Evolutionary conservation across 2,113 vertebrate genomes (phyloP).

Genomic region (Pandion haliaetus): DNA sequence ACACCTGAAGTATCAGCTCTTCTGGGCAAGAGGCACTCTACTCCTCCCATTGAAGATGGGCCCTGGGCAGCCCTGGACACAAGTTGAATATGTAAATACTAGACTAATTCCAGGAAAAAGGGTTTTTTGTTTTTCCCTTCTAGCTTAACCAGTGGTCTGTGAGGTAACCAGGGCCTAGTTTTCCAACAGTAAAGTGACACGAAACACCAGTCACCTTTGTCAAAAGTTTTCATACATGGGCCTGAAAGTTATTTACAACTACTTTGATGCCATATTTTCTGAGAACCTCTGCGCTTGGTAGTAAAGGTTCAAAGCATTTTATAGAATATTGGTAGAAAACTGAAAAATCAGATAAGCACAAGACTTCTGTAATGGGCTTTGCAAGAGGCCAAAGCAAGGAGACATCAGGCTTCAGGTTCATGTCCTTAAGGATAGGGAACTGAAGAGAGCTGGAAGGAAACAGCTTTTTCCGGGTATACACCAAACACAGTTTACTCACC

Average conservation of each 20-base stretch:
- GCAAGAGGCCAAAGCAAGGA: not conserved
- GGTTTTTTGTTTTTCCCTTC: not conserved
- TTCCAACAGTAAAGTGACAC: not conserved
- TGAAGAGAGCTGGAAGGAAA: not conserved
- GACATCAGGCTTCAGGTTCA: not conserved
- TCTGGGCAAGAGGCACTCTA: not conserved
- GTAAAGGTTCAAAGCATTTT: not conserved
- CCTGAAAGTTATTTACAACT: not conserved
- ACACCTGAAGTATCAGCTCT: not conserved
- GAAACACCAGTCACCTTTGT: not conserved
- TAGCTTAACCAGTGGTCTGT: not conserved
- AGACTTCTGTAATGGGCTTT: not conserved
- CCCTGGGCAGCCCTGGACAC: not conserved
- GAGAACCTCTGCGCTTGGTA: not conserved
- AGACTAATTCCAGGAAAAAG: not conserved
- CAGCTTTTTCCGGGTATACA: not conserved
- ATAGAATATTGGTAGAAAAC: not conserved
- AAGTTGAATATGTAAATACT: not conserved
- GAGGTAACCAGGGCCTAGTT: not conserved
- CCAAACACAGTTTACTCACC: not conserved
- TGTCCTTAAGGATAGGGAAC: not conserved
- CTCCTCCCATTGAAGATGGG: not conserved
- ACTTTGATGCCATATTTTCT: not conserved
- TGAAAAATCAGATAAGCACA: not conserved
- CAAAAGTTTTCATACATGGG: not conserved